Evolutionary conservation across 2,113 vertebrate genomes (phyloP), one percentile per base, ranked within the genome.

Genomic region (Callospermophilus lateralis): DNA sequence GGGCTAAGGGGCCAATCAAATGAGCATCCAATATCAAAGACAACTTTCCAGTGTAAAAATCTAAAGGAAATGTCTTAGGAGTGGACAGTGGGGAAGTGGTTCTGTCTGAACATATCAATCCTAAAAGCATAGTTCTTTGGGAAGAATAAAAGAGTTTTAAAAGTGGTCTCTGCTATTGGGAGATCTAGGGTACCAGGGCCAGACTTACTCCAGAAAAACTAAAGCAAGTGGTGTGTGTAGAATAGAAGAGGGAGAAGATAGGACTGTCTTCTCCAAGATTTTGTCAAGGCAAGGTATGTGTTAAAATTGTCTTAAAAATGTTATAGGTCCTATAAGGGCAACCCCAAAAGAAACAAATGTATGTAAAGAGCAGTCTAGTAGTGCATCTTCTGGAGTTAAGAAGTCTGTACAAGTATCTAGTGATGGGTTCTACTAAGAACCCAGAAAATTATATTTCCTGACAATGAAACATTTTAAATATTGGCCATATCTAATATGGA

Each of bases 41-140:
- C 3, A 65, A 55, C 61, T 76, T 81, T 86, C 19, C 34, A 28
- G 55, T 53, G 32, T 0, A 83, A 22, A 67, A 9, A 68, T 96
- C 51, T n/a, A 77, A 61, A 72, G 63, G 11, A 78, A 89, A 55
- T 77, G 8, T 32, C 70, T 95, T 34, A 83, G 34, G 68, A 63
- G 11, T n/a, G n/a, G 3, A 26, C 3, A 22, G 5, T 10, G 6
- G 10, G 4, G 12, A 3, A 8, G 55, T 6, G 17, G 0, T 51
- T 53, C 6, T 48, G 2, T 15, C 12, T 76, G n/a, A 73, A 68
- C 4, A 80, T 34, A 20, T 68, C 3, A 68, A 81, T 37, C 12
- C 15, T 39, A 53, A 79, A 0, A 58, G 20, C 0, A 77, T 55
- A 1, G 4, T 9, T 67, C 28, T 20, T 74, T 68, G 19, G 8